A percentile compares a stretch with the other conserved stretches of the same genome.
Evolutionary conservation across 2,888 invertebrate genomes (phyloP).

Genomic region (Onthophagus sagittarius): DNA sequence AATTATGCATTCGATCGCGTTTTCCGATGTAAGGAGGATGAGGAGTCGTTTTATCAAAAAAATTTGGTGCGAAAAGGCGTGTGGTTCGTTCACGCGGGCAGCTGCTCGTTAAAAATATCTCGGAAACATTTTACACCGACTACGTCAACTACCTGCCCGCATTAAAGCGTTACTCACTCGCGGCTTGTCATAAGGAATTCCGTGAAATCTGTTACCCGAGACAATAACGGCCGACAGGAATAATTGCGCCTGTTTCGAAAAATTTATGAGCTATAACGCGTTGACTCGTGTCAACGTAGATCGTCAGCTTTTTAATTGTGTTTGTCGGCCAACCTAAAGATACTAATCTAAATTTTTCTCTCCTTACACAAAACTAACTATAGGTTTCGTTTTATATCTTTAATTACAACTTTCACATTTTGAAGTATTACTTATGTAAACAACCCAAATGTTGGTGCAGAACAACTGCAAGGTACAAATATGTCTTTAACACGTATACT

Average conservation of each 20-base stretch:
- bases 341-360: neutral
- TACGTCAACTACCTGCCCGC: neutral
- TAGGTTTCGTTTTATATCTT: too few relatives aligned
- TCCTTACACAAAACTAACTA: neutral
- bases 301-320: neutral
- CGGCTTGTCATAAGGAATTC: neutral
- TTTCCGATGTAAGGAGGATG: neutral
- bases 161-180: neutral
- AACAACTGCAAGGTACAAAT: too few relatives aligned
- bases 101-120: neutral
- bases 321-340: neutral
- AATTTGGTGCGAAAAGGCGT: neutral
- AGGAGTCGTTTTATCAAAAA: neutral
- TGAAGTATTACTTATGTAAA: too few relatives aligned
- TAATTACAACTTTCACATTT: too few relatives aligned
- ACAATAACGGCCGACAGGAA: neutral
- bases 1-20: neutral
- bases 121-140: neutral
- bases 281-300: neutral
- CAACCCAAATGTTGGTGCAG: too few relatives aligned
- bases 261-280: neutral
- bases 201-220: neutral
- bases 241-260: neutral
- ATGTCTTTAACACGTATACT: too few relatives aligned
- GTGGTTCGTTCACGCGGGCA: neutral